Evolutionary conservation across 2,888 invertebrate species (phyloP).

Genomic region (Dione vanillae): DNA sequence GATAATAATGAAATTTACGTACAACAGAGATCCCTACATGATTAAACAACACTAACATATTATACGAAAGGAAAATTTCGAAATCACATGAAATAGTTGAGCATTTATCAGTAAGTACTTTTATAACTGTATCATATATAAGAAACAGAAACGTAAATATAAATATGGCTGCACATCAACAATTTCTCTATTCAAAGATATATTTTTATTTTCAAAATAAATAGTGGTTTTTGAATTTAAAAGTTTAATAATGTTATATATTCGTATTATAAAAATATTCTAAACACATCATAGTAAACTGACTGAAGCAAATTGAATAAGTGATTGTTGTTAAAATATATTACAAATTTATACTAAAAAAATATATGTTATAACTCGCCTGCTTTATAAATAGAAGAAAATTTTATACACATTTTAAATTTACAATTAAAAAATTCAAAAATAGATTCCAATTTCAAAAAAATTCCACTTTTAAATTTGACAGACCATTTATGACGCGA

Average conservation of each 20-base stretch:
- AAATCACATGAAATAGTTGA: slow-evolving; percentile 37
- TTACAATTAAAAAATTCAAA: not conserved
- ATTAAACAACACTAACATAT: slow-evolving; percentile 3
- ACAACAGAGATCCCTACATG: slow-evolving; percentile 14
- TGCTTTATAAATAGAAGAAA: not conserved
- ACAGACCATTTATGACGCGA: not conserved
- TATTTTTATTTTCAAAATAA: not conserved
- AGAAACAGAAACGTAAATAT: not conserved
- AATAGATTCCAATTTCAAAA: not conserved
- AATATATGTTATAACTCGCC: not conserved
- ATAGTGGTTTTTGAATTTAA: not conserved
- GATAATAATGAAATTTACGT: not conserved
- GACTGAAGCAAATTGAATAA: no score
- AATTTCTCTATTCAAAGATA: not conserved
- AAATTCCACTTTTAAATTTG: not conserved
- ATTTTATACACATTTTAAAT: not conserved
- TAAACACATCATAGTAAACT: no score
- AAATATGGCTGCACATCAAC: not conserved
- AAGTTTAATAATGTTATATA: not conserved
- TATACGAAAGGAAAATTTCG: slow-evolving; percentile 20
- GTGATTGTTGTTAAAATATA: no score
- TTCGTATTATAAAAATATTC: no score
- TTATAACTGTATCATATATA: slow-evolving; percentile 23
- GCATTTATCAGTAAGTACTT: slow-evolving; percentile 49
- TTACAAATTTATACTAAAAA: not conserved